Evolutionary conservation across 2,888 invertebrate species (phyloP).

Genomic region (Agrochola circellaris): DNA sequence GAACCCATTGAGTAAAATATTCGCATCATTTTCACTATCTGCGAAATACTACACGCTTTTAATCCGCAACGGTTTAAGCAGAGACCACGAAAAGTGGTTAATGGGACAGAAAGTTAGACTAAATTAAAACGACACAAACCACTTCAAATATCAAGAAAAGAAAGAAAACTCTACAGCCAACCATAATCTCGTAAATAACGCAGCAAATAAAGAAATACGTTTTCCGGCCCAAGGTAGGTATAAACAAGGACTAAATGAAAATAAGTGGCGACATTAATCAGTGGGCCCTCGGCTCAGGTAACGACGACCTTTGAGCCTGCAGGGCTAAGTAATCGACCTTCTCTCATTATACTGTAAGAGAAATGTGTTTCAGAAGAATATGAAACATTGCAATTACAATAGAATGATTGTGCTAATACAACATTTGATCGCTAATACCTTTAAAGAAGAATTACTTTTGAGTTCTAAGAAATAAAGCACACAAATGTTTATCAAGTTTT

Average conservation of each 20-base stretch:
- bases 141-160: background rate
- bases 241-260: slow-evolving; percentile 76
- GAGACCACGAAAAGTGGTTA: background rate
- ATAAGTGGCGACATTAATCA: slow-evolving; percentile 84
- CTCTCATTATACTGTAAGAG: slow-evolving; percentile 64
- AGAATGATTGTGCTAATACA: background rate
- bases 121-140: background rate
- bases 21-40: background rate
- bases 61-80: too few species aligned
- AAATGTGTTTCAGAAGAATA: slow-evolving; percentile 16
- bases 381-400: slow-evolving; percentile 6
- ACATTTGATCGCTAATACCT: background rate
- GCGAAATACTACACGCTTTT: too few species aligned
- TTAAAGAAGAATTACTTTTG: background rate
- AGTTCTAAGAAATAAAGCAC: background rate
- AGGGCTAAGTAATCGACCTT: slow-evolving; percentile 64
- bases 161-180: background rate
- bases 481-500: background rate
- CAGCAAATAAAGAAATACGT: slow-evolving; percentile 63
- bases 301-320: slow-evolving; percentile 58
- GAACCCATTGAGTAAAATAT: background rate
- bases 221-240: slow-evolving; percentile 47
- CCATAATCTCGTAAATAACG: slow-evolving; percentile 27
- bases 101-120: background rate
- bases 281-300: slow-evolving; percentile 73